Evolutionary conservation across 1,140 invertebrate species (phyloP), one percentile per base, ranked within the genome.

Genomic region (Psix sp.): DNA sequence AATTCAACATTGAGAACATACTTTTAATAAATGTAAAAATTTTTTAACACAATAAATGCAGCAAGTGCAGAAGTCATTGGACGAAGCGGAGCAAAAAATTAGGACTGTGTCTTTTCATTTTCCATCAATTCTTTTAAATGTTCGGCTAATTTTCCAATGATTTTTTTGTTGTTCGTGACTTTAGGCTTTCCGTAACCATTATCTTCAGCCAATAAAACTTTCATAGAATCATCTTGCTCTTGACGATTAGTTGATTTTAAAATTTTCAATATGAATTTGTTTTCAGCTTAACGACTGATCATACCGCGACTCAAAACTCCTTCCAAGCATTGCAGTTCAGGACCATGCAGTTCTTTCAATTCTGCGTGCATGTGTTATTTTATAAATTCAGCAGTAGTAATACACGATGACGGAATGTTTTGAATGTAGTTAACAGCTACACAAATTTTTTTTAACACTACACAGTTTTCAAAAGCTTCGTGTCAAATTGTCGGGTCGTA

Each of bases 381-480:
- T 16, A 45, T 20, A 24, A 45, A 57, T 9, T 57, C 26, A 29
- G 5, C 3, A 5, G 59, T 51, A 15, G 36, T 9, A 13, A 39
- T 11, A 18, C 33, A 48, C 0, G 43, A 39, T 2, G 33, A 5
- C 15, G 29, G 29, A 3, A 54, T 7, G 6, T 45, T 18, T 3
- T 54, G 5, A 6, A 17, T 33, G 13, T 26, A 52, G 10, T 38
- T 14, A 0, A 52, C 33, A n/a, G 15, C 18, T 6, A 17, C 21
- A 7, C 48, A 46, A 18, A 66, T 20, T 20, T 39, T 54, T 29
- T 54, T 42, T 5, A 66, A 38, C 4, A 49, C 39, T 17, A 52
- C 18, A 14, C 48, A 66, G 20, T 66, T 49, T 5, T 46, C 15
- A 6, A 66, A 11, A 29, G 48, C 62, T 31, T 62, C 57, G 31